Evolutionary conservation across 2,888 invertebrate genomes (phyloP), one percentile per base, ranked within the genome.

Genomic region (Hyposoter didymator): DNA sequence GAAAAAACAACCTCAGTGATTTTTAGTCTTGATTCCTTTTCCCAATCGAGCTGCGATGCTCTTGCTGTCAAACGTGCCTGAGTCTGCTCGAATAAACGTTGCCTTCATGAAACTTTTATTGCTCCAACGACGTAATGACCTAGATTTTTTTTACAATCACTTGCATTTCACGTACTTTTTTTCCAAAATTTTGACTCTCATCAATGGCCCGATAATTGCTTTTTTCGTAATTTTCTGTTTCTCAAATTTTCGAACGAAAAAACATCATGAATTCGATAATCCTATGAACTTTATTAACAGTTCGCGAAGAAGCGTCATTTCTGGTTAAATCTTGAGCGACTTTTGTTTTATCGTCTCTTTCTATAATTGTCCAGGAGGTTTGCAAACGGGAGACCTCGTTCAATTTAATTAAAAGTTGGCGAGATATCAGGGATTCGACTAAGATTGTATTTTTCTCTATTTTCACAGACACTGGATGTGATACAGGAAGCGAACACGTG

Each of bases 391-490:
- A 59, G 14, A 59, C 5, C 28, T 59, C 6, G 5, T 22, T 3
- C 12, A 28, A 59, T 59, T 59, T 59, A 59, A 59, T 59, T 28
- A 28, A 59, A 59, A 59, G 28, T 59, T 59, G 5, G 1, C 28
- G 14, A 28, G 28, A 28, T 59, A 59, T 59, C 28, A 59, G 28
- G 5, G 28, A 14, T 59, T 10, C 14, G 14, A 59, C 28, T 28
- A 28, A 59, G 22, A 28, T 59, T n/a, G n/a, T 35, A 52, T 69
- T 69, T 19, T 28, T 2, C 19, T 76, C 86, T 52, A 70, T 89
- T 87, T 92, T 92, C 28, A 78, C 91, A 93, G 93, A 91, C 88
- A 90, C 92, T 6, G 91, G 90, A 78, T 92, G 91, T 84, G 93
- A 93, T 66, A 85, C 91, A 88, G 88, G 87, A 85, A 92, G 92